Base-by-base conservation (phyloP, 2,113 vertebrate genomes). In the Mionectes macconnelli region DNA sequence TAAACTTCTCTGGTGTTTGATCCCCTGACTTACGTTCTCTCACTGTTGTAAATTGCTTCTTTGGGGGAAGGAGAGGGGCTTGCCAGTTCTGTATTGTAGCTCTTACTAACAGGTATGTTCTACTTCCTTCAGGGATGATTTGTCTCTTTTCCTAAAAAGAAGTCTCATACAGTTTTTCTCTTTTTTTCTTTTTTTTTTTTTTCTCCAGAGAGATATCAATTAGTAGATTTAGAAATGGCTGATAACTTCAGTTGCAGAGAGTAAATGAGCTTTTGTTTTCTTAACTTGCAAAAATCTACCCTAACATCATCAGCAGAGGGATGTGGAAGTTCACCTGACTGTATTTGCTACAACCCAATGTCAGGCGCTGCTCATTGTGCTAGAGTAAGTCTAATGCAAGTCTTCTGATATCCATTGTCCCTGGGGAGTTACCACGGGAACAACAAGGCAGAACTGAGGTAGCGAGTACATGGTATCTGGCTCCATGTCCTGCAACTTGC, bases 1-100 rank as follows among this genome's bases (percentile, higher is more conserved):
- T 87, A 95, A 85, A 95, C 74, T 79, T 85, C 70, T 84, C 44
- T 52, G 69, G 49, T 84, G 62, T 94, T 89, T 96, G 95, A 94
- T 96, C 84, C 84, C 37, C 74, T 83, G 81, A 89, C 89, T 97
- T 96, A 83, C 3, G 0, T 95, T 67, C 70, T 89, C 77, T 96
- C 42, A 2, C 77, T 82, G 45, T 45, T 87, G 57, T 76, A 95
- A 96, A 95, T 94, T 92, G 78, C 69, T 91, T 52, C 84, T 92
- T 82, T 87, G 42, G 78, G 49, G 40, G 70, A 93, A 84, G 49
- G 39, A 82, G 53, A 73, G 28, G 44, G 31, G 23, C 78, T 88
- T 67, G 15, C 31, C 21, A n/a, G 28, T 16, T 27, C 74, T 83
- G 9, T 85, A 5, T 72, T 8, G 6, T 49, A 84, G 40, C 25